A percentile compares a stretch with the other conserved stretches of the same genome.
These are phyloP conservation scores for Lepidurus apus DNA, from an alignment of 1,140 invertebrate genomes.

Conservation along the genomic window DNA sequence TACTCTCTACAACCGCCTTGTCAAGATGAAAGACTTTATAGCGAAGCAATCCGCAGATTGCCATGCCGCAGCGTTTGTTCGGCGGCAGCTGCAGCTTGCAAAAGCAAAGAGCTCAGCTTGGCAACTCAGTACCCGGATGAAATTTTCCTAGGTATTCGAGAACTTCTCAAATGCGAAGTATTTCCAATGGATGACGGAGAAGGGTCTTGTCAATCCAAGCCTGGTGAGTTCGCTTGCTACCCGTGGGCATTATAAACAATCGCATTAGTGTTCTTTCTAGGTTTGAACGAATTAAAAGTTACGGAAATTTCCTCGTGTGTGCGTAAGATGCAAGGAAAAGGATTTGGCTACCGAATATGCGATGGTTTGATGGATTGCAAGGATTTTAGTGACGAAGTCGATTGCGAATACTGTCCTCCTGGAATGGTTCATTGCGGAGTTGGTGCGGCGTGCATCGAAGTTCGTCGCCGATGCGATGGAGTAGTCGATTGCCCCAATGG, in stretches of 20 bases:
- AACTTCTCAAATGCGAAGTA: constrained; percentile 63
- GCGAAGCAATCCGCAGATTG: constrained; percentile 43
- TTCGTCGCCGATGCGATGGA: constrained; percentile 69
- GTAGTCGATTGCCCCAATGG: constrained; percentile 75
- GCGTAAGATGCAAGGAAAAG: constrained; percentile 47
- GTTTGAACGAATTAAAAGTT: constrained; percentile 27
- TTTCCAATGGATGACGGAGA: constrained; percentile 52
- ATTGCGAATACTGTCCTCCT: constrained; percentile 52
- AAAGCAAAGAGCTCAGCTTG: neutral
- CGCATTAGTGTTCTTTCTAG: neutral
- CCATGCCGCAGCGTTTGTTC: constrained; percentile 79
- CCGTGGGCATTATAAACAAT: neutral
- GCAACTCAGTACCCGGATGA: constrained; percentile 5
- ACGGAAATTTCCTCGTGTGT: constrained; percentile 22
- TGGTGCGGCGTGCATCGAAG: constrained; percentile 64
- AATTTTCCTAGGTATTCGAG: constrained; percentile 20
- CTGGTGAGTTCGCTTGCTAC: constrained; percentile 50
- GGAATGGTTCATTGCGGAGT: constrained; percentile 68
- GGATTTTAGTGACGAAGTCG: constrained; percentile 70
- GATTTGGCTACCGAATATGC: constrained; percentile 67
- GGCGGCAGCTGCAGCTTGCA: constrained; percentile 76
- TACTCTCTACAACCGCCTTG: constrained; percentile 75
- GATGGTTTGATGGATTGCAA: constrained; percentile 80
- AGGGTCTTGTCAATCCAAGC: constrained; percentile 66
- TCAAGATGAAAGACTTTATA: constrained; percentile 42